Base-by-base conservation (phyloP, 2,113 vertebrate species). In the Halcyon senegalensis region DNA sequence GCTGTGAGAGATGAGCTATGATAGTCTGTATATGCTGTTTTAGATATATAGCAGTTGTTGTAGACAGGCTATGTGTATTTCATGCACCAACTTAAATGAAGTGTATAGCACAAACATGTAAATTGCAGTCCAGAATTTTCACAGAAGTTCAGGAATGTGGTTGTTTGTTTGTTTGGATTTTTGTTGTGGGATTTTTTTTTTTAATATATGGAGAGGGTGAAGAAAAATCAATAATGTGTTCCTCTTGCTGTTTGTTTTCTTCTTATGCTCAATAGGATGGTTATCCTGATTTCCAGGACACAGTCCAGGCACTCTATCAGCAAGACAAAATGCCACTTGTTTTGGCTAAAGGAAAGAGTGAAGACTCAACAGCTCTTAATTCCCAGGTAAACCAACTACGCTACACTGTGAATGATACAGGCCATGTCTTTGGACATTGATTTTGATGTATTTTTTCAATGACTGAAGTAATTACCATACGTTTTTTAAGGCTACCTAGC, bases 281-380 rank as follows among this genome's bases (percentile, higher is more conserved):
- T 68, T 99, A 99, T 96, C 98, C 99, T 55, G 99, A 99, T 97
- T 98, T 99, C 94, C 99, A 99, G 97, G 99, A 99, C 93, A 98
- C 99, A 1, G 97, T 99, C 89, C 98, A 99, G 90, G 98, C 98
- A 0, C 98, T 99, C 83, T 99, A 99, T 82, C 99, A 99, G 97
- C 98, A 99, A 96, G 98, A 99, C 90, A 98, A 98, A 98, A 98
- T 99, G 92, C 98, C 99, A 76, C 98, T 99, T 78, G 97, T 98
- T 56, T 97, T 98, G 74, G 98, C 99, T 93, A 99, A 99, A 97
- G 98, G 99, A 3, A 99, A 99, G 98, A 99, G 98, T 72, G 99
- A 99, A 76, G 99, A 99, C 64, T 97, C 98, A 0, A 89, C 98
- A n/a, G 98, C 97, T n/a, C 98, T 99, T 19, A 98, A 98, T 89